Conservation (phyloP, 2,797 vertebrate genomes). For the Telmatherina bonti region DNA sequence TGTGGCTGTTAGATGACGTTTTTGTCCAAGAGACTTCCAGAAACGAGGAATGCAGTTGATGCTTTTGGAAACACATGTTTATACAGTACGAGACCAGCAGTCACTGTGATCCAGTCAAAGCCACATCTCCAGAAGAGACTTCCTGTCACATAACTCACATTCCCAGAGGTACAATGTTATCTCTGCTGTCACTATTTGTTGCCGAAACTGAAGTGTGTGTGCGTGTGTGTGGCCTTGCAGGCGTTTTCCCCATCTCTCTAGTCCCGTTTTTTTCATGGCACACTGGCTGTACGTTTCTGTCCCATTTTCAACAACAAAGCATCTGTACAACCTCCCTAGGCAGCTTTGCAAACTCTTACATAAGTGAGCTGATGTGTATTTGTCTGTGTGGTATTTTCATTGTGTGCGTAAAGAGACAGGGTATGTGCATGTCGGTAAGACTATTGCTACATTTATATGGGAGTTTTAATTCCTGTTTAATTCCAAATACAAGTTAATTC, state of each 20-base stretch:
- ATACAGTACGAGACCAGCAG: slow-evolving; percentile 47
- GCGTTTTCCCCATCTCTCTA: slow-evolving; percentile 40
- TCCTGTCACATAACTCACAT: slow-evolving; percentile 66
- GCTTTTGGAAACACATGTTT: slow-evolving; percentile 37
- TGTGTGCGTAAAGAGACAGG: slow-evolving; percentile 26
- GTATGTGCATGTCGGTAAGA: slow-evolving; percentile 18
- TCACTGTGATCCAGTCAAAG: slow-evolving; percentile 41
- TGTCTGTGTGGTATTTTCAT: slow-evolving; percentile 35
- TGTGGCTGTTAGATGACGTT: slow-evolving; percentile 23
- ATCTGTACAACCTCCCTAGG: slow-evolving; percentile 47
- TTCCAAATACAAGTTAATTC: too few relatives aligned
- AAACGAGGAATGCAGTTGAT: slow-evolving; percentile 60
- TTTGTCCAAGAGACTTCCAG: slow-evolving; percentile 23
- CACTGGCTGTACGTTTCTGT: slow-evolving; percentile 43
- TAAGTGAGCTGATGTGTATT: slow-evolving; percentile 58
- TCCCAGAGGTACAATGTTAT: slow-evolving; percentile 50
- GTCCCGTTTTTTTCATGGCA: slow-evolving; percentile 22
- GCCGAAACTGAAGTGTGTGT: slow-evolving; percentile 27
- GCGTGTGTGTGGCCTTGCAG: slow-evolving; percentile 13
- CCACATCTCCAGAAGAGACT: slow-evolving; percentile 53
- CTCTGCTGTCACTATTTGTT: slow-evolving; percentile 53
- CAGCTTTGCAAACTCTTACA: slow-evolving; percentile 61
- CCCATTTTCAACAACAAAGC: slow-evolving; percentile 45
- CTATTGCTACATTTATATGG: too few relatives aligned
- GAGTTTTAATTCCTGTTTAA: too few relatives aligned